Percentiles rank a stretch among this genome's conserved stretches.
phyloP scores from a whole-genome alignment of 2,113 vertebrate genomes.

The Psophia crepitans region DNA sequence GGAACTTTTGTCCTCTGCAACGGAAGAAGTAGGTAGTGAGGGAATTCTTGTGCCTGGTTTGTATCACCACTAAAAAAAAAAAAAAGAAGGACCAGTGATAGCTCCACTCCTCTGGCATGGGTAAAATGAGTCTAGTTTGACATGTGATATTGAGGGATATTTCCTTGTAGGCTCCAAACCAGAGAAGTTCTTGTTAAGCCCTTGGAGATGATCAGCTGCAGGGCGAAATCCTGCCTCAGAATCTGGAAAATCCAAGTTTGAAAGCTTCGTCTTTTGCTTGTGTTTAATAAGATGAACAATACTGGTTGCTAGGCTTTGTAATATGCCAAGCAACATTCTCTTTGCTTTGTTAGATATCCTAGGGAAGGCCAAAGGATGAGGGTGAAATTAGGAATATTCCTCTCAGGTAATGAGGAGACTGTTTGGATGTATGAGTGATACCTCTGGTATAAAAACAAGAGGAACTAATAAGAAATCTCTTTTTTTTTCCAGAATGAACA shows the following conservation, averaged over 20 bases:
- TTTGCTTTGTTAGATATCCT: not conserved
- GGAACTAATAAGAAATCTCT: not conserved
- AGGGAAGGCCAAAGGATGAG: not conserved
- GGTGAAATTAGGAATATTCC: not conserved
- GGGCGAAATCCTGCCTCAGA: not conserved
- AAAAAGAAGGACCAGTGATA: not conserved
- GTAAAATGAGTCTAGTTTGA: not conserved
- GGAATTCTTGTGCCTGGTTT: conserved; percentile 39
- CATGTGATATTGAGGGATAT: conserved; percentile 32
- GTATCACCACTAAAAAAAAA: not conserved
- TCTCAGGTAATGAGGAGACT: not conserved
- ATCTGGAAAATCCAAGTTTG: not conserved
- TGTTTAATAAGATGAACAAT: not conserved
- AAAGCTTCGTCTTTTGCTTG: not conserved
- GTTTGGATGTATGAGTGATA: not conserved
- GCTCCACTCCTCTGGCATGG: not conserved
- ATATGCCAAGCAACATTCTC: not conserved
- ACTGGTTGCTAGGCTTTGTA: not conserved
- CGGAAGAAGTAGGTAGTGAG: not conserved
- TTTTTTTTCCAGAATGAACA: not conserved
- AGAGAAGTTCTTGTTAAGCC: conserved; percentile 34
- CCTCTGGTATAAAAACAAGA: not conserved
- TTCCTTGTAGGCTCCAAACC: conserved; percentile 9
- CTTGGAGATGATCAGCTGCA: conserved; percentile 43
- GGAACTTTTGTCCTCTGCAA: not conserved